phyloP scores from a whole-genome alignment of 1,140 invertebrate species.

The Cephus cinctus region DNA sequence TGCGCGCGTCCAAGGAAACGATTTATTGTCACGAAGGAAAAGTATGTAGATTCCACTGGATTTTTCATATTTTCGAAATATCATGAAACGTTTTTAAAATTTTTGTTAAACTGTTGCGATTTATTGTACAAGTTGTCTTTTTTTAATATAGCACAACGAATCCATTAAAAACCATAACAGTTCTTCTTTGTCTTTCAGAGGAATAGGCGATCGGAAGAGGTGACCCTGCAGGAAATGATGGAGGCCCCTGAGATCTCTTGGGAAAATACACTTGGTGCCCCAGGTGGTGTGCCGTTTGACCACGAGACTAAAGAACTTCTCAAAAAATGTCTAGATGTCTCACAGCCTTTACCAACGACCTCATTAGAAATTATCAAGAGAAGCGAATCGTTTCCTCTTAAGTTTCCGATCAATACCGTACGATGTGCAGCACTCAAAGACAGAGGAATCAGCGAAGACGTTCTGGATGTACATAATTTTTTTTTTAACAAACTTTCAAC shows the following conservation, averaged over 20 bases:
- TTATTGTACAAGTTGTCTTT: no score
- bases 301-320: constrained; percentile 42
- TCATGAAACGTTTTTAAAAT: no score
- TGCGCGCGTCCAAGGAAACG: no score
- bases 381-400: constrained; percentile 49
- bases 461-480: constrained; percentile 31
- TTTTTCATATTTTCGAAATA: no score
- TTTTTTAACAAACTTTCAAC: not conserved
- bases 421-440: constrained; percentile 40
- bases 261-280: constrained; percentile 42
- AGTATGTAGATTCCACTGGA: no score
- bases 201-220: constrained; percentile 18
- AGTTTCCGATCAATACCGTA: constrained; percentile 47
- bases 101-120: no score
- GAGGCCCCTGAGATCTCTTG: constrained; percentile 45
- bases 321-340: constrained; percentile 31
- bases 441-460: constrained; percentile 30
- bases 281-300: constrained; percentile 41
- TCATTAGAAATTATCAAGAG: constrained; percentile 45
- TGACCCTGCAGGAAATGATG: constrained; percentile 19
- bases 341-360: constrained; percentile 30
- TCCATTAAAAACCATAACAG: no score
- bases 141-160: no score
- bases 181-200: constrained; percentile 11
- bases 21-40: no score